phyloP scores from a whole-genome alignment of 92 coral and sea anemone genomes.

The Pocillopora meandrina region DNA sequence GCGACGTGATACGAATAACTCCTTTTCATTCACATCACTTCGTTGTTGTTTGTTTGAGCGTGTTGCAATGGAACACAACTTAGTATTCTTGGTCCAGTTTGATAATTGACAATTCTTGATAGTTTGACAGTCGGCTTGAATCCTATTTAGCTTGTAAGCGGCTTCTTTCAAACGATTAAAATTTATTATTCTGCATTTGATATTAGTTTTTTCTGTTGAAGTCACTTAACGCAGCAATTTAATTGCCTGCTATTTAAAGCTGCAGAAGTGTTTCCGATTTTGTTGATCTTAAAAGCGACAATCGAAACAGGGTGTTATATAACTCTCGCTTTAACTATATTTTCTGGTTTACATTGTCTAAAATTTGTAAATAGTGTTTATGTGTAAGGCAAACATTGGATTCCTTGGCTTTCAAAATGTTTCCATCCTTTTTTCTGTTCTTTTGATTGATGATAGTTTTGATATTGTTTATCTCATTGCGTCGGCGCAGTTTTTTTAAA shows the following conservation, averaged over 20 bases:
- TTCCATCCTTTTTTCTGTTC: too few species aligned
- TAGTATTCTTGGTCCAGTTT: background rate
- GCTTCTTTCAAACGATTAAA: background rate
- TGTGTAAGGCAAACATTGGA: too few species aligned
- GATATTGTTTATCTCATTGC: too few species aligned
- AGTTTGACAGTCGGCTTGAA: background rate
- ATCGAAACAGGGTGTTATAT: background rate
- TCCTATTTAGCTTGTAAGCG: background rate
- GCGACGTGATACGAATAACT: background rate
- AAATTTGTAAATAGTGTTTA: too few species aligned
- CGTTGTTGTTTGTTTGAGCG: background rate
- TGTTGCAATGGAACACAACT: too few species aligned
- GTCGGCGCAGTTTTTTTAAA: too few species aligned
- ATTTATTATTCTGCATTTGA: background rate
- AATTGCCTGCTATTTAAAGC: slow-evolving; percentile 23
- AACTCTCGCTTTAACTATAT: background rate
- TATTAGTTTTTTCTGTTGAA: background rate
- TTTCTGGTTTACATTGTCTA: background rate
- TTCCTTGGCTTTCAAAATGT: too few species aligned
- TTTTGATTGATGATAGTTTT: too few species aligned
- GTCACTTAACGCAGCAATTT: background rate
- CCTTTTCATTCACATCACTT: background rate
- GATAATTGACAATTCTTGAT: background rate
- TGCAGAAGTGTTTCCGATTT: slow-evolving; percentile 1
- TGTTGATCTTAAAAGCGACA: slow-evolving; percentile 4